phyloP scores from a whole-genome alignment of 2,888 invertebrate species.

The Oligia fasciuncula region DNA sequence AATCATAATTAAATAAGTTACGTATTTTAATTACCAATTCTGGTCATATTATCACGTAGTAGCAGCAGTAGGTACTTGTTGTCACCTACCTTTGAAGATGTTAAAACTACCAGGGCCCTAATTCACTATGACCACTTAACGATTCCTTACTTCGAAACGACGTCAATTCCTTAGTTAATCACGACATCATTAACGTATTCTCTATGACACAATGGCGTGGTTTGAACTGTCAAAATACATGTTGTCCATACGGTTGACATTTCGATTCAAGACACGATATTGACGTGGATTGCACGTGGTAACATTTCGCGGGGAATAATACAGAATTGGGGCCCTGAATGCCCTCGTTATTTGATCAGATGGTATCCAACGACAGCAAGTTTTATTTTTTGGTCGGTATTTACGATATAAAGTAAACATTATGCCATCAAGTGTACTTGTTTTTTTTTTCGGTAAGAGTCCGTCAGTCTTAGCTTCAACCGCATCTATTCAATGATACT shows the following conservation, averaged over 20 bases:
- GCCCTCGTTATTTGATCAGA: constrained; percentile 10
- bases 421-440: background rate
- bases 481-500: background rate
- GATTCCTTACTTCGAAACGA: no score
- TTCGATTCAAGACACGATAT: background rate
- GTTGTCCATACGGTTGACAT: background rate
- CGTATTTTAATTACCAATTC: background rate
- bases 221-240: background rate
- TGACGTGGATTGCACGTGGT: no score
- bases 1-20: background rate
- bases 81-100: background rate
- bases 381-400: background rate
- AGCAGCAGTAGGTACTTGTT: background rate
- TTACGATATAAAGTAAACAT: background rate
- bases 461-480: background rate
- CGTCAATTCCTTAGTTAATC: no score
- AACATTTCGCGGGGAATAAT: no score
- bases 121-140: no score
- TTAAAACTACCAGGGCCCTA: background rate
- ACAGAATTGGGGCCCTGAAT: no score
- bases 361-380: background rate
- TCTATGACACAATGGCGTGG: background rate
- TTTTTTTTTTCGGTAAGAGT: no score
- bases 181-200: no score
- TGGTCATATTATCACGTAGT: background rate